phyloP scores from a whole-genome alignment of 53 echinoderm and acorn worm species.

The Apostichopus leukothele region DNA sequence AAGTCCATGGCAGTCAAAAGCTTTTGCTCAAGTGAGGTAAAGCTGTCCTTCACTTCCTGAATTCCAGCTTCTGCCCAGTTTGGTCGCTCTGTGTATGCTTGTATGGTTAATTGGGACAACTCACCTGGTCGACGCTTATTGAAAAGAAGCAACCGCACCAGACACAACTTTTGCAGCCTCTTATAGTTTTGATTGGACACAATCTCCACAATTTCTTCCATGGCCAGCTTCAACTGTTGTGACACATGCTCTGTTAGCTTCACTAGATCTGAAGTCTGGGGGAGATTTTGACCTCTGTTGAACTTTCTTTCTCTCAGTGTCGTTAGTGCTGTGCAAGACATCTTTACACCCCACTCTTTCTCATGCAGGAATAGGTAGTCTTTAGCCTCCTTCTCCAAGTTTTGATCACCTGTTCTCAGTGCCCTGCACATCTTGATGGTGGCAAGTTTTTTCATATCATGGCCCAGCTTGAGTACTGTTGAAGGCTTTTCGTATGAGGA shows the following conservation, averaged over 20 bases:
- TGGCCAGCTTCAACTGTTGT: constrained; percentile 47
- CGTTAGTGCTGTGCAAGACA: constrained; percentile 39
- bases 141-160: constrained; percentile 59
- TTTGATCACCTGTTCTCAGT: constrained; percentile 43
- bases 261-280: constrained; percentile 44
- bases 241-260: constrained; percentile 28
- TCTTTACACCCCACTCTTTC: constrained; percentile 51
- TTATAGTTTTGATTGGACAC: constrained; percentile 19
- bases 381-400: constrained; percentile 52
- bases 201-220: constrained; percentile 5
- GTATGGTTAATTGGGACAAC: constrained; percentile 50
- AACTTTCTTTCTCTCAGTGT: constrained; percentile 15
- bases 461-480: constrained; percentile 14
- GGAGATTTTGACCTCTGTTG: constrained; percentile 29
- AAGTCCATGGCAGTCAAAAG: constrained; percentile 16
- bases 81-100: constrained; percentile 41
- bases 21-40: constrained; percentile 56
- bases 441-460: constrained; percentile 52
- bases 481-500: constrained; percentile 50
- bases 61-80: constrained; percentile 33
- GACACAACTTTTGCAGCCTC: constrained; percentile 51
- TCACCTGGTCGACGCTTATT: constrained; percentile 62
- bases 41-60: constrained; percentile 43
- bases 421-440: constrained; percentile 55
- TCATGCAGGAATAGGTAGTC: constrained; percentile 34